Evolutionary conservation across 2,113 vertebrate genomes (phyloP), one percentile per base, ranked within the genome.

Genomic region (Pachycephala philippinensis): DNA sequence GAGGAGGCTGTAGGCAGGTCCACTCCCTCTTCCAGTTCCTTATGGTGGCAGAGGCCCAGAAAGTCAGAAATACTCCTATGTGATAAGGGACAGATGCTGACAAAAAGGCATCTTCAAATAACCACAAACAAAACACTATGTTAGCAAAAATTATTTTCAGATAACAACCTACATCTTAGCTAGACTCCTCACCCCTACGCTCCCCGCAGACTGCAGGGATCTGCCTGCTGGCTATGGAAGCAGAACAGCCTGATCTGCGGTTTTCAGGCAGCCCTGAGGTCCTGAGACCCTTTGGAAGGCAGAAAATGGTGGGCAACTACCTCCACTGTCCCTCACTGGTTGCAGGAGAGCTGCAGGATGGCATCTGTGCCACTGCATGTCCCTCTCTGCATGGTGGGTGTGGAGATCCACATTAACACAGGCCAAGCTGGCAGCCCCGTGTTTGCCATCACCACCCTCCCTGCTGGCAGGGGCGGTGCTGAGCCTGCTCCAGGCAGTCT

Each of bases 131-230:
- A 76, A 94, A 83, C 90, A 86, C 66, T 57, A 3, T 15, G 56
- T 39, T 84, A 88, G 85, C 86, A 90, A 77, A 84, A 90, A 45
- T 20, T 72, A 61, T 79, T 83, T 88, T 27, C 93, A 80, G 89
- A 53, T 40, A 82, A 50, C 84, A 86, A 77, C 63, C 33, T 81
- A 84, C 63, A 65, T 56, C 75, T 40, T 35, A 80, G 54, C n/a
- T 49, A 95, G 70, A 17, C 21, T 77, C n/a, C 45, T 84, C 15
- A 2, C 12, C 79, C 57, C 66, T 33, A 3, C 0, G 1, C 40
- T 75, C 45, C 54, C 78, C 16, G 1, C 66, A 64, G 57, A 28
- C 40, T 1, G 0, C 57, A 66, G 49, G 1, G 47, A 87, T 47
- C 74, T 84, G 52, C 49, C 53, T 93, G 18, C 57, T 83, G 88